These are phyloP conservation scores for Zhengitettix transpicula DNA, from an alignment of 2,888 invertebrate species.

Conservation along the genomic window DNA sequence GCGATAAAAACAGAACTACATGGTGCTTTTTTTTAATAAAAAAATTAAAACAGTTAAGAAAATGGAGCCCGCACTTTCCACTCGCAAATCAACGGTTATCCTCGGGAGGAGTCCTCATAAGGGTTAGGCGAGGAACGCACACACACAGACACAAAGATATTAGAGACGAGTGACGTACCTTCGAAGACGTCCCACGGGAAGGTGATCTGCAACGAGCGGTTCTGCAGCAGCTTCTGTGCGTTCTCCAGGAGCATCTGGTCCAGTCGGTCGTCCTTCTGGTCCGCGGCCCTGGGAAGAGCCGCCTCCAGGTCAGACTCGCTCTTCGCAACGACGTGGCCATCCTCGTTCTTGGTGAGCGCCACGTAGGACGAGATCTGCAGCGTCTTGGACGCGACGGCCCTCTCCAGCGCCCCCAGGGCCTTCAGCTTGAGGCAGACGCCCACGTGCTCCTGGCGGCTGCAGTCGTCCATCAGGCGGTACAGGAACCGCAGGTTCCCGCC, in stretches of 20 bases:
- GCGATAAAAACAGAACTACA: no score
- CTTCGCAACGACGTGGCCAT: background rate
- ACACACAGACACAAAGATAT: background rate
- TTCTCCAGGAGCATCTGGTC: conserved; percentile 24
- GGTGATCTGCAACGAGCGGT: conserved; percentile 26
- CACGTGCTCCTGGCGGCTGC: conserved; percentile 1
- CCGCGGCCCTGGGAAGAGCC: conserved; percentile 7
- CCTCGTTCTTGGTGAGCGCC: conserved; percentile 6
- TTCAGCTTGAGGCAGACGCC: conserved; percentile 12
- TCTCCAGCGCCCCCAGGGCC: conserved; percentile 10
- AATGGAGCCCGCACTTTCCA: no score
- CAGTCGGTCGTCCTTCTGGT: conserved; percentile 4
- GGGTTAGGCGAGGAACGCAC: background rate
- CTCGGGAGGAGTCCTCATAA: background rate
- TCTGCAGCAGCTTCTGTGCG: conserved; percentile 26
- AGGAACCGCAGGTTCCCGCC: background rate
- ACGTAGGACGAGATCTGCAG: conserved; percentile 9
- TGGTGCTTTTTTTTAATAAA: no score
- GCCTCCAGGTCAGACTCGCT: conserved; percentile 9
- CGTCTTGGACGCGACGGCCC: conserved; percentile 1
- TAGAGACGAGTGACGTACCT: conserved; percentile 22
- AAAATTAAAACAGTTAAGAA: no score
- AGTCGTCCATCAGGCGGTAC: conserved; percentile 3
- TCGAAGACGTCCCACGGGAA: conserved; percentile 25
- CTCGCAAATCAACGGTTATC: no score